Conservation (phyloP, 2,113 vertebrate genomes). For the Mus spicilegus region DNA sequence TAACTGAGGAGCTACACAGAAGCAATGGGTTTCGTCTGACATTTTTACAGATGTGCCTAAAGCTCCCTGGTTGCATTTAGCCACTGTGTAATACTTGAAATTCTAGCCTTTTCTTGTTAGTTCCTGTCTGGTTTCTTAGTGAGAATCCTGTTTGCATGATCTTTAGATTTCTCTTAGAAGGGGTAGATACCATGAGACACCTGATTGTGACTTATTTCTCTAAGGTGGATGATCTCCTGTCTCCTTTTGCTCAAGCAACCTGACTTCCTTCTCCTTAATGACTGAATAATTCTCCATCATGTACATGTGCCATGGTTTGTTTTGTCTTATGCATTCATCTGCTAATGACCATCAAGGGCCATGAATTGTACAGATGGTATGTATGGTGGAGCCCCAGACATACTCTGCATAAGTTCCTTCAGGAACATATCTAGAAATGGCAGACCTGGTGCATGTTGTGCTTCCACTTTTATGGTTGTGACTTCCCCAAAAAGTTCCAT, state of each 20-base stretch:
- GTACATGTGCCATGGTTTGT: background rate
- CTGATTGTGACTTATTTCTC: background rate
- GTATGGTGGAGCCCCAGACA: background rate
- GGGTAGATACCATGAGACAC: background rate
- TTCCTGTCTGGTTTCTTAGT: background rate
- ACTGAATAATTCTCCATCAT: background rate
- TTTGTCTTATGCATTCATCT: background rate
- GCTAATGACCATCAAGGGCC: background rate
- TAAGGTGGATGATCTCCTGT: background rate
- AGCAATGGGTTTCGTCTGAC: background rate
- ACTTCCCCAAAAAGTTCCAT: background rate
- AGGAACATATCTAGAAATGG: too few species aligned
- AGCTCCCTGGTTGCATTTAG: background rate
- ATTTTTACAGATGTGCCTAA: background rate
- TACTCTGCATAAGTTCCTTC: background rate
- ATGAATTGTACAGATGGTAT: background rate
- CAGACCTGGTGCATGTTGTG: too few species aligned
- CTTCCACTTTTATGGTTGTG: background rate
- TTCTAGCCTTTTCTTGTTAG: background rate
- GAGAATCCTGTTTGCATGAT: rapidly evolving
- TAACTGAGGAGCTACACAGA: background rate
- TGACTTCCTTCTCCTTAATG: background rate
- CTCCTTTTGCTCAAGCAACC: background rate
- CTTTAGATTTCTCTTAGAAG: background rate
- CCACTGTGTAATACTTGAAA: background rate